These are phyloP conservation scores for Neolamprologus cancellatus DNA, from an alignment of 2,113 vertebrate genomes.

Conservation along the genomic window DNA sequence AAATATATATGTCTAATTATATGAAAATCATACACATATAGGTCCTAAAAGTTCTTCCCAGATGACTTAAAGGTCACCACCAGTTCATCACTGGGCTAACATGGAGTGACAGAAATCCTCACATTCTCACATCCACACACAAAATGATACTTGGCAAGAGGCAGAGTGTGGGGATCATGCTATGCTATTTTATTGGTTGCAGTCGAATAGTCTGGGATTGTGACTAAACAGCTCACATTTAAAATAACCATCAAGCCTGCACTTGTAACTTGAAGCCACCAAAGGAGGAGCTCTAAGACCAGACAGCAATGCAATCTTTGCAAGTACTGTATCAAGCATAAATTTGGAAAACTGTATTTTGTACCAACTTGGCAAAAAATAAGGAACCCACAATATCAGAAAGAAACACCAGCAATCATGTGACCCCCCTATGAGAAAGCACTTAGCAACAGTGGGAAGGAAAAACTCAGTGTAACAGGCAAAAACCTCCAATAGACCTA, in stretches of 20 bases:
- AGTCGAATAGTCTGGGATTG: accelerated
- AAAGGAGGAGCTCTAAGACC: not conserved
- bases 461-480: not conserved
- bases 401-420: not conserved
- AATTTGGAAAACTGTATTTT: not conserved
- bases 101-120: not conserved
- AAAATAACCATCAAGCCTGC: not conserved
- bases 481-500: accelerated
- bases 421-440: not conserved
- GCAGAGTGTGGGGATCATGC: accelerated
- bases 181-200: not conserved
- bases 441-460: not conserved
- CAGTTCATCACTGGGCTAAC: not conserved
- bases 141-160: not conserved
- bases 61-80: accelerated
- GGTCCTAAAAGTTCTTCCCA: accelerated
- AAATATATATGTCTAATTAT: not conserved
- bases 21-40: not conserved
- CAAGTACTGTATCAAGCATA: not conserved
- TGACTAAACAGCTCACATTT: not conserved
- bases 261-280: not conserved
- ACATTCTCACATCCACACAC: not conserved
- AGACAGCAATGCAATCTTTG: not conserved
- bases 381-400: not conserved
- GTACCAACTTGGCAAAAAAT: accelerated